Conservation (phyloP, 2,113 vertebrate genomes). For the Progne subis region DNA sequence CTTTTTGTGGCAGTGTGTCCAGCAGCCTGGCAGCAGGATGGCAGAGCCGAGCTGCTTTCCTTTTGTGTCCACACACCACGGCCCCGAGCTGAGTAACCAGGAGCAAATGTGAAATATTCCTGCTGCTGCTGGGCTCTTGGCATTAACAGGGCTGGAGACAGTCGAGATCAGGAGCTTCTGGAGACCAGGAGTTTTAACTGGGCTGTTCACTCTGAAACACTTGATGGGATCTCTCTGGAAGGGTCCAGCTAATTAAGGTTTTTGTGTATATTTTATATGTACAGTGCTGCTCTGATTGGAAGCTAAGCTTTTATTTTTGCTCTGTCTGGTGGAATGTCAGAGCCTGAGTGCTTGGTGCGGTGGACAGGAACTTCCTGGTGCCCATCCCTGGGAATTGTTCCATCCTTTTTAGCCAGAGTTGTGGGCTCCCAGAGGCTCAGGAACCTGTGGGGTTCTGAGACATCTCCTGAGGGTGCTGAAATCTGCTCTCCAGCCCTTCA, state of each 20-base stretch:
- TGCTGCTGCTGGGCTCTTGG: not conserved
- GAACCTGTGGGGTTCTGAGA: not conserved
- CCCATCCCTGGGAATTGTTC: not conserved
- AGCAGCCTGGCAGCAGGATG: not conserved
- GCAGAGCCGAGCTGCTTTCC: slow-evolving; percentile 15
- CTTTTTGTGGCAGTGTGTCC: not conserved
- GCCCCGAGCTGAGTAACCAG: slow-evolving; percentile 6
- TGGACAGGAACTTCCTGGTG: not conserved
- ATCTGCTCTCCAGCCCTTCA: not conserved
- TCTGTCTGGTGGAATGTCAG: not conserved
- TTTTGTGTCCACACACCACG: not conserved
- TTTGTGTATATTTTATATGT: accelerated
- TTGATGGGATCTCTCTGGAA: not conserved
- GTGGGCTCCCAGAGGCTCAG: not conserved
- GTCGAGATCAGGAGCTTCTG: not conserved
- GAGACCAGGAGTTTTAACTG: not conserved
- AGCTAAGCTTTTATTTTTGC: not conserved
- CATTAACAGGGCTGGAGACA: not conserved
- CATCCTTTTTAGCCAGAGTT: not conserved
- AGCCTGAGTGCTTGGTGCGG: not conserved
- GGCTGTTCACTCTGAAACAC: not conserved
- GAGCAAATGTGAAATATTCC: slow-evolving; percentile 1
- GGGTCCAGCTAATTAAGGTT: not conserved
- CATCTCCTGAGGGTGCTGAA: not conserved
- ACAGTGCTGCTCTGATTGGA: accelerated